Conservation (phyloP, 64 coral and sea anemone species). For the Actinia equina region DNA sequence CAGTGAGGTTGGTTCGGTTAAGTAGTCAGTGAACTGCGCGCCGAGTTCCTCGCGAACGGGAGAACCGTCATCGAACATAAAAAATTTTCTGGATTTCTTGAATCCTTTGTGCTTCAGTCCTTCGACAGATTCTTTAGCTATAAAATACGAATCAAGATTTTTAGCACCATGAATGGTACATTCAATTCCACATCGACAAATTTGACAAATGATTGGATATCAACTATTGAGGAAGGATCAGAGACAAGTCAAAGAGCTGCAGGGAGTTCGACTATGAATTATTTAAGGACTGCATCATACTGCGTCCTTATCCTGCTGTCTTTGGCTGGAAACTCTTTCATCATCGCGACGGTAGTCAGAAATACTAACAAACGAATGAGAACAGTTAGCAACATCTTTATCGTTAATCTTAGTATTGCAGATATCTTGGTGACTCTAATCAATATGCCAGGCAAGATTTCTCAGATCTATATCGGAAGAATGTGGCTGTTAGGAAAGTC, state of each 20-base stretch:
- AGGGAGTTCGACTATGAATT: background rate
- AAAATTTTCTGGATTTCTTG: no score
- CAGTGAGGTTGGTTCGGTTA: no score
- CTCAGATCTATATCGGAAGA: constrained; percentile 19
- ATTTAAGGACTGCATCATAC: constrained; percentile 4
- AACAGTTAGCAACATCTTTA: constrained; percentile 42
- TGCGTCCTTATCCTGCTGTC: constrained; percentile 23
- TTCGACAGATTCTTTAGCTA: background rate
- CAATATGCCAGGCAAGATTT: constrained; percentile 49
- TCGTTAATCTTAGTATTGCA: constrained; percentile 53
- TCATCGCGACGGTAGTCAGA: constrained; percentile 31
- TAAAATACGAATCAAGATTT: background rate
- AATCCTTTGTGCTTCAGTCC: no score
- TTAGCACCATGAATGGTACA: background rate
- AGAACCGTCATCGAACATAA: no score
- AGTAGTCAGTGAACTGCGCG: no score
- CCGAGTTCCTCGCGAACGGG: no score
- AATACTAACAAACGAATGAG: constrained; percentile 41
- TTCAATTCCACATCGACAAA: background rate
- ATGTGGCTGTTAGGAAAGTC: constrained; percentile 29
- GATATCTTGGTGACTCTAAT: constrained; percentile 46
- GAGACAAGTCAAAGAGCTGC: background rate
- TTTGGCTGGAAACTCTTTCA: constrained; percentile 36
- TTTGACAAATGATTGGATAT: background rate
- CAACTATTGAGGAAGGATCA: background rate